phyloP scores from a whole-genome alignment of 2,113 vertebrate genomes.

The Grallaria varia region DNA sequence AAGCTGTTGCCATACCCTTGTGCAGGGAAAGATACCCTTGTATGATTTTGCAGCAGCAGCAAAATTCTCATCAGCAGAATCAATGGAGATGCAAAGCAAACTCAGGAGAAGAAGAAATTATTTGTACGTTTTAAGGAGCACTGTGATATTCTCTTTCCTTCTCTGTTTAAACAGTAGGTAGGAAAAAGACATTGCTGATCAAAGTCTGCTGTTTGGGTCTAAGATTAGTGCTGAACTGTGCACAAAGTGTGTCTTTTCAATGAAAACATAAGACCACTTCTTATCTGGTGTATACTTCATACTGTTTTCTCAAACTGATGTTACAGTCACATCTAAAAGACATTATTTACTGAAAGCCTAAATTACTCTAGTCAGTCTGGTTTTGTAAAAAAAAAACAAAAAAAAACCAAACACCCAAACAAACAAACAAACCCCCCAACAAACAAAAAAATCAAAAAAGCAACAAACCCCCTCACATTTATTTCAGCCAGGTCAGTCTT shows the following conservation, averaged over 20 bases:
- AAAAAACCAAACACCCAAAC: too few relatives aligned
- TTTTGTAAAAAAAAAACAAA: background rate
- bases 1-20: constrained; percentile 15
- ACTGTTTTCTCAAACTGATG: background rate
- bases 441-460: too few relatives aligned
- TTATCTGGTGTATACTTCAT: background rate
- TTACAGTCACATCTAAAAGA: background rate
- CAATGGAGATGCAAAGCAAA: constrained; percentile 28
- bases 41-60: constrained; percentile 48
- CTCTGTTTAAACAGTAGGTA: background rate
- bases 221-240: background rate
- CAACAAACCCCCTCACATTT: background rate
- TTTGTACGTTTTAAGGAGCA: constrained; percentile 24
- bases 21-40: constrained; percentile 31
- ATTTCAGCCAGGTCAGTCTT: background rate
- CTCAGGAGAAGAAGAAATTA: background rate
- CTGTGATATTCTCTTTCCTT: background rate
- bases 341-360: background rate
- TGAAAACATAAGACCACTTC: background rate
- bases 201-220: background rate
- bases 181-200: background rate
- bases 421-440: background rate
- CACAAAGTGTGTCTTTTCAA: background rate
- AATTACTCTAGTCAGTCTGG: background rate
- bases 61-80: constrained; percentile 43